Base-by-base conservation (phyloP, 2,888 invertebrate species). In the Pimpla rufipes region DNA sequence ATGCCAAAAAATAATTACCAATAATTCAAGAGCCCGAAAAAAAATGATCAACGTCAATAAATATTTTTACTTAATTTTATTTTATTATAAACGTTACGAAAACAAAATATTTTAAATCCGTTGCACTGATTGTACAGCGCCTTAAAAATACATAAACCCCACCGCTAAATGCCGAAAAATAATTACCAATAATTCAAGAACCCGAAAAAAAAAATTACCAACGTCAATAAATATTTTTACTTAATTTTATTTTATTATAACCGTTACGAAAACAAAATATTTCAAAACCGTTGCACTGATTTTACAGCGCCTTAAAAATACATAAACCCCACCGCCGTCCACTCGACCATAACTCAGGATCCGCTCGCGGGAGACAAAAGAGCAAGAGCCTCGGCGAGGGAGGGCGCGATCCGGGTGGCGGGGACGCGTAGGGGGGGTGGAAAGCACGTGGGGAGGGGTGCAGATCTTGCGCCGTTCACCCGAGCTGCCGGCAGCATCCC, bases 381-480 rank as follows among this genome's bases (percentile, higher is more conserved):
- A 74, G 13, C 73, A 52, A 64, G 66, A 74, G 13, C 73, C 42
- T 77, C 16, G 40, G 75, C 68, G 74, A 79, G 62, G 50, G 29
- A 37, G 70, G 67, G 50, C 62, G 23, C 67, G 73, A 70, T 35
- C n/a, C 71, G 62, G 55, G 79, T 81, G 75, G 83, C 52, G 64
- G 52, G 55, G 78, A 71, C 74, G 18, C 77, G 73, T 71, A 66
- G 78, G 75, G 81, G 67, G 81, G 85, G 83, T 81, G 84, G 87
- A 75, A 71, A 81, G 85, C 84, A 88, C 81, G 85, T 85, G 89
- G 88, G 87, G 86, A 87, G 91, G 90, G 88, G 81, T 88, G 81
- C 88, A 89, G 92, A 92, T 92, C 91, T 92, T 92, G 92, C 92
- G 93, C 92, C 87, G 91, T 92, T 89, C 90, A 88, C 86, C 86